phyloP scores from a whole-genome alignment of 2,113 vertebrate genomes.

The Cercopithecus mona region DNA sequence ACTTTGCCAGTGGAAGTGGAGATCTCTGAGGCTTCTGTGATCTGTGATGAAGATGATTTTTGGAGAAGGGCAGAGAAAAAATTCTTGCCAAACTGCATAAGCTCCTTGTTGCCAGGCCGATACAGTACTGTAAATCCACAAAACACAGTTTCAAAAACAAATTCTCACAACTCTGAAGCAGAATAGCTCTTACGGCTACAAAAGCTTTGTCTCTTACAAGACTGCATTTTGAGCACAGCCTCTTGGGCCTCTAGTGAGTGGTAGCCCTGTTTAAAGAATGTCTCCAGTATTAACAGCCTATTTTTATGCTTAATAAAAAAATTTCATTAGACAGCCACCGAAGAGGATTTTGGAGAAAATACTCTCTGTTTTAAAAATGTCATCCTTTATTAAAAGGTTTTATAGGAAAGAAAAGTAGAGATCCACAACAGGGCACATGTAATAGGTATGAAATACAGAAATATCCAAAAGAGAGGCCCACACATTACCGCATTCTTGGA shows the following conservation, averaged over 20 bases:
- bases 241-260: not conserved
- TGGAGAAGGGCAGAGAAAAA: not conserved
- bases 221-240: not conserved
- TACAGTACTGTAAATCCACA: not conserved
- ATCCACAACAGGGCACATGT: not conserved
- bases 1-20: not conserved
- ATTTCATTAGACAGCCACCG: slow-evolving; percentile 49
- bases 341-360: slow-evolving; percentile 59
- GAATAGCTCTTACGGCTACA: slow-evolving; percentile 2
- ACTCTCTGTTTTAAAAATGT: slow-evolving; percentile 45
- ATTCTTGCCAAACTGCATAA: not conserved
- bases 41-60: not conserved
- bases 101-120: not conserved
- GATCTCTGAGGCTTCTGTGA: not conserved
- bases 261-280: slow-evolving; percentile 22
- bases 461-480: not conserved
- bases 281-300: slow-evolving; percentile 41
- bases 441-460: not conserved
- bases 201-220: not conserved
- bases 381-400: slow-evolving; percentile 32
- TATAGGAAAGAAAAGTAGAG: not conserved
- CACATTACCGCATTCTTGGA: not conserved
- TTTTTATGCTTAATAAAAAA: slow-evolving; percentile 22
- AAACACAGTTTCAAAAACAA: slow-evolving; percentile 49
- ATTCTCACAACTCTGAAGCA: slow-evolving; percentile 5